Conservation (phyloP, 2,113 vertebrate genomes). For the Sinocyclocheilus maitianheensis region DNA sequence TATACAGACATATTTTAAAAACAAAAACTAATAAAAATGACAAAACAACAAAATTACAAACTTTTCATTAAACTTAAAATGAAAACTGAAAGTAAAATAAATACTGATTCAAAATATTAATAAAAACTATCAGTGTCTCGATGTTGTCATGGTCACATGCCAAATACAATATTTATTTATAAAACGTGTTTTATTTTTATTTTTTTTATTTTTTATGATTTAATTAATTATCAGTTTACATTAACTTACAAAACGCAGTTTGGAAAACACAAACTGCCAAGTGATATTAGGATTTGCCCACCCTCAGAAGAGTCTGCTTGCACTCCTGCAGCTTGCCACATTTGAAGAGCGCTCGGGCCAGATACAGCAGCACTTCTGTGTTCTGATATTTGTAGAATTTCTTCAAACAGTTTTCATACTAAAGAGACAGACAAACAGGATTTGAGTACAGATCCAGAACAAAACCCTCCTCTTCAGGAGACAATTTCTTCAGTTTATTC, state of each 20-base stretch:
- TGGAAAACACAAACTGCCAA: background rate
- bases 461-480: background rate
- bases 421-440: conserved; percentile 18
- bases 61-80: too few relatives aligned
- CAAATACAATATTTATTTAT: too few relatives aligned
- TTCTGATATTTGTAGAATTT: conserved; percentile 99
- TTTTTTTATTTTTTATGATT: background rate
- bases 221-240: background rate
- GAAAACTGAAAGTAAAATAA: too few relatives aligned
- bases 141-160: too few relatives aligned
- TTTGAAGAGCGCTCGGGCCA: conserved; percentile 95
- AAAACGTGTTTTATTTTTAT: background rate
- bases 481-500: background rate
- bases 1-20: too few relatives aligned
- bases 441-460: background rate
- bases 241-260: background rate
- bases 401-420: conserved; percentile 99
- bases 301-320: conserved; percentile 97
- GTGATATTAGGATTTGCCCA: conserved; percentile 58
- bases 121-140: too few relatives aligned
- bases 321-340: conserved; percentile 97
- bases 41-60: too few relatives aligned
- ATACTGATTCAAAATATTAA: too few relatives aligned
- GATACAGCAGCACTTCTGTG: conserved; percentile 94
- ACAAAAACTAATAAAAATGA: too few relatives aligned